phyloP scores from a whole-genome alignment of 2,888 invertebrate species.

The Mechanitis mazaeus region DNA sequence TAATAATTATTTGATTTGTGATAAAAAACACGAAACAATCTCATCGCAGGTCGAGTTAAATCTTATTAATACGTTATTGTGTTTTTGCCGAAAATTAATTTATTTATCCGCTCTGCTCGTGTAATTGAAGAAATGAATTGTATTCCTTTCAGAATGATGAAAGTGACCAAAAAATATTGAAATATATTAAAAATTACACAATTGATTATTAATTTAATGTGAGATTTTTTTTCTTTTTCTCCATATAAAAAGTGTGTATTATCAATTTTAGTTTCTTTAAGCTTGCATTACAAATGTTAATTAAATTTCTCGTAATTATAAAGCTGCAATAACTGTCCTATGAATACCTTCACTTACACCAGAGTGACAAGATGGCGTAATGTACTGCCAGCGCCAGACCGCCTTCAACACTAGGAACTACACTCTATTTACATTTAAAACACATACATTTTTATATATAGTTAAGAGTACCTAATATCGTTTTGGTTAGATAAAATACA shows the following conservation, averaged over 20 bases:
- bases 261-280: too few relatives aligned
- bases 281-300: neutral
- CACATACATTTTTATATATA: too few relatives aligned
- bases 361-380: neutral
- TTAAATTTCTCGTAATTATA: neutral
- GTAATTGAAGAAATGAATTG: slow-evolving; percentile 2
- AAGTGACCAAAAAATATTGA: neutral
- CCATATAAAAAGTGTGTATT: too few relatives aligned
- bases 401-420: too few relatives aligned
- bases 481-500: too few relatives aligned
- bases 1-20: too few relatives aligned
- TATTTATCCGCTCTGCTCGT: neutral
- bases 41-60: slow-evolving; percentile 1
- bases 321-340: neutral
- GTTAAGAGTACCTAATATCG: too few relatives aligned
- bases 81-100: slow-evolving; percentile 1
- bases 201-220: neutral
- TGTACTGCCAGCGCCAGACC: neutral
- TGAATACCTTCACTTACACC: neutral
- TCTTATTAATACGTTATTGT: slow-evolving; percentile 6
- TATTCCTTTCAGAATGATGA: slow-evolving; percentile 2
- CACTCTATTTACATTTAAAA: too few relatives aligned
- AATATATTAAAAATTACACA: neutral
- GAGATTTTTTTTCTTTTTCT: too few relatives aligned
- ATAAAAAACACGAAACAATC: too few relatives aligned